Percentiles rank a stretch among this genome's conserved stretches.
phyloP scores from a whole-genome alignment of 2,888 invertebrate genomes.

The Drosophila diplacantha region DNA sequence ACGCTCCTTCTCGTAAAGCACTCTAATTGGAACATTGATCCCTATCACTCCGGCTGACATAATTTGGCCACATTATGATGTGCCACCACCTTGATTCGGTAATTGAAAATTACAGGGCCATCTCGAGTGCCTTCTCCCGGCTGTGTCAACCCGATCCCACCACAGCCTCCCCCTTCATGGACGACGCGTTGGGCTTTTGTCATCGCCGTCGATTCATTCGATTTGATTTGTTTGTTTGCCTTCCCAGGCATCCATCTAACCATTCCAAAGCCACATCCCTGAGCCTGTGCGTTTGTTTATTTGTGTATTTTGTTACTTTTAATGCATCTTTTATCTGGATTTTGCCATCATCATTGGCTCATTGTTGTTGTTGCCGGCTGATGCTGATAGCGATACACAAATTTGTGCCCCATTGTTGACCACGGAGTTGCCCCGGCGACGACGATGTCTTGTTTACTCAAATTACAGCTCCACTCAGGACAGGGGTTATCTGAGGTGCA shows the following conservation, averaged over 20 bases:
- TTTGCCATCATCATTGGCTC: slow-evolving; percentile 60
- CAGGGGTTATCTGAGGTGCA: slow-evolving; percentile 56
- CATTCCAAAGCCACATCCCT: slow-evolving; percentile 14
- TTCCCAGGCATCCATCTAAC: slow-evolving; percentile 11
- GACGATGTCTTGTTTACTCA: slow-evolving; percentile 63
- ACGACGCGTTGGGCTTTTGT: slow-evolving; percentile 38
- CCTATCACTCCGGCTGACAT: slow-evolving; percentile 61
- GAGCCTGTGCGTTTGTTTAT: slow-evolving; percentile 59
- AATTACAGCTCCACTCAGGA: slow-evolving; percentile 51
- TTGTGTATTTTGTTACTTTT: slow-evolving; percentile 71
- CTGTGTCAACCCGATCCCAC: slow-evolving; percentile 18
- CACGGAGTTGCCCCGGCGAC: slow-evolving; percentile 51
- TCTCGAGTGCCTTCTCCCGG: slow-evolving; percentile 18
- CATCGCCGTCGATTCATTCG: slow-evolving; percentile 48
- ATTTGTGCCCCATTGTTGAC: slow-evolving; percentile 56
- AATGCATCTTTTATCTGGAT: slow-evolving; percentile 71
- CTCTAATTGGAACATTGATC: slow-evolving; percentile 61
- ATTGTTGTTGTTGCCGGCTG: slow-evolving; percentile 31
- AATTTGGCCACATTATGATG: slow-evolving; percentile 68
- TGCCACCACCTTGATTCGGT: slow-evolving; percentile 31
- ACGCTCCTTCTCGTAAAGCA: slow-evolving; percentile 40
- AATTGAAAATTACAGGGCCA: slow-evolving; percentile 64
- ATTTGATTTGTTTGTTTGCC: slow-evolving; percentile 67
- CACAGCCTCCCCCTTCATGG: slow-evolving; percentile 21
- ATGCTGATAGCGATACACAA: slow-evolving; percentile 61